These are phyloP conservation scores for Apamea epomidion DNA, from an alignment of 2,888 invertebrate genomes.

Conservation along the genomic window DNA sequence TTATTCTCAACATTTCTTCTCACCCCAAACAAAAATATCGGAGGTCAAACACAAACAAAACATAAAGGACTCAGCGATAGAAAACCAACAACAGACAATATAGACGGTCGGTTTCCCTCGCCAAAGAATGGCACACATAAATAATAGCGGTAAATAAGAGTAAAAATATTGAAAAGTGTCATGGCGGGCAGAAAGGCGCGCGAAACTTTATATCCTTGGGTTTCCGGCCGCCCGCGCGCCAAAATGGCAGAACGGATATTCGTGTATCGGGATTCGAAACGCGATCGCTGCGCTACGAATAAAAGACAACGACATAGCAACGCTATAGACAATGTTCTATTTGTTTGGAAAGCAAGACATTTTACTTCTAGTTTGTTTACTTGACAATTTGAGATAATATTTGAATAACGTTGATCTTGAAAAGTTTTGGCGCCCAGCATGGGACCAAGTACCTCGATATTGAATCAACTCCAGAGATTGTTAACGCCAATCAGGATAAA, in stretches of 20 bases:
- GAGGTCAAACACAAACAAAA: conserved; percentile 68
- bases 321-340: conserved; percentile 74
- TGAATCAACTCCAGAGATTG: background rate
- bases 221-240: conserved; percentile 88
- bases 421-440: conserved; percentile 48
- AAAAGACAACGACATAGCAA: conserved; percentile 74
- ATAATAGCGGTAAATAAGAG: conserved; percentile 90
- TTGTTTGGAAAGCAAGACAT: conserved; percentile 33
- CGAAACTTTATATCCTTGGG: conserved; percentile 89
- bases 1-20: conserved; percentile 25
- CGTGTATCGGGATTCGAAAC: conserved; percentile 81
- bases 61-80: conserved; percentile 69
- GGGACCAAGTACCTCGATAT: background rate
- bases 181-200: conserved; percentile 87
- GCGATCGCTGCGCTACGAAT: conserved; percentile 72
- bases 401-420: background rate
- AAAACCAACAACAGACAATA: conserved; percentile 77
- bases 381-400: background rate
- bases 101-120: conserved; percentile 79
- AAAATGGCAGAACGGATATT: conserved; percentile 89
- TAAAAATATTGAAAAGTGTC: conserved; percentile 90
- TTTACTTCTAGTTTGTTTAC: conserved; percentile 6
- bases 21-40: conserved; percentile 52
- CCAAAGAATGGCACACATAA: conserved; percentile 87
- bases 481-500: background rate